Evolutionary conservation across 2,797 vertebrate species (phyloP), one percentile per base, ranked within the genome.

Genomic region (Paratrypauchen microcephalus): DNA sequence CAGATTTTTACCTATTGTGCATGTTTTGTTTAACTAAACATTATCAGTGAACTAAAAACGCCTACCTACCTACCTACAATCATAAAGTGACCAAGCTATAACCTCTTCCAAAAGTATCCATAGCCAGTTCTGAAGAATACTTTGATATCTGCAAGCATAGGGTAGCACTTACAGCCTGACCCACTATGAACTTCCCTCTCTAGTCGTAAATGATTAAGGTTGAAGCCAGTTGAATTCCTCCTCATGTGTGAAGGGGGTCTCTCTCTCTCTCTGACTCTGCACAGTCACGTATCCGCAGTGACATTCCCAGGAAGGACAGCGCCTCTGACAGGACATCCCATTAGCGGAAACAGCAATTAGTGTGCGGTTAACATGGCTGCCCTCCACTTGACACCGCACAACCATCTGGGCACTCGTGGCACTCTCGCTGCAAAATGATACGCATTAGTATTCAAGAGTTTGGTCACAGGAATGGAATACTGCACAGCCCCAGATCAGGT

Each of bases 311-410:
- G 23, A 55, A 69, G 61, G 58, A 56, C 65, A 4, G 52, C 2
- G 57, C 65, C 70, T 71, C 48, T 72, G 75, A 72, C 75, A 66
- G 9, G 3, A 64, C 65, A 72, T 69, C 67, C 45, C 59, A 77
- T 78, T 70, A 81, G 73, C 67, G 0, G 19, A 11, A 67, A 74
- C 73, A 72, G 70, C 64, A 50, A 13, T 75, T 75, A 76, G 65
- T 64, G 9, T 73, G 18, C 19, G 28, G 74, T 74, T 70, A 78
- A 82, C 78, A 52, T 7, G 57, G 56, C 75, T 71, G 75, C 83
- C 78, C 77, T 83, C 62, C 61, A n/a, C 66, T 23, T 70, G 74
- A 76, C 76, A 71, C 23, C 11, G 19, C 26, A 5, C 4, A 5
- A 61, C 72, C 71, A 76, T 73, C 73, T 71, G 81, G 78, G 58